Percentiles rank a stretch among this genome's conserved stretches.
Evolutionary conservation across 2,888 invertebrate genomes (phyloP).

Genomic region (Piscicola geometra): DNA sequence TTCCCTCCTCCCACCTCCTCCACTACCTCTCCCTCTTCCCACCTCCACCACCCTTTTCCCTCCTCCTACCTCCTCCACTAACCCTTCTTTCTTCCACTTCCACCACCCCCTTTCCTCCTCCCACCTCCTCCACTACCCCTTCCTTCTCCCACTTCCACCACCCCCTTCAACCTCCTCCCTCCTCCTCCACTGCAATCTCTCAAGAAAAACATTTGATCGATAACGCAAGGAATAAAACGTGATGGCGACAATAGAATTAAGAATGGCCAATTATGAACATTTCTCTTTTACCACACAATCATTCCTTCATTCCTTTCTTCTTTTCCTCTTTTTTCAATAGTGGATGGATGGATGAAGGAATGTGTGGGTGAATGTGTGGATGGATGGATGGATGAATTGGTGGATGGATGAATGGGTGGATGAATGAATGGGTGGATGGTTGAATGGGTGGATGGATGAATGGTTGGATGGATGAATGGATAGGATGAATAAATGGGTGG

Average conservation of each 20-base stretch:
- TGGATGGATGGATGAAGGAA: neutral
- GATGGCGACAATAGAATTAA: slow-evolving; percentile 8
- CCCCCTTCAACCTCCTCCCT: neutral
- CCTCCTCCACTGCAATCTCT: neutral
- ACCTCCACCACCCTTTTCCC: neutral
- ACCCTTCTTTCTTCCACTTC: neutral
- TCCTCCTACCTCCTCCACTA: neutral
- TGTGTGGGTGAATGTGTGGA: neutral
- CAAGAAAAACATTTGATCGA: no score
- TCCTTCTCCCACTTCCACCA: neutral
- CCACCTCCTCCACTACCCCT: neutral
- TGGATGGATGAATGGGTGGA: slow-evolving; percentile 1
- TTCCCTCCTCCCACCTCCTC: neutral
- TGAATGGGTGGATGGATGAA: neutral
- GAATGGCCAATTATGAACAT: neutral
- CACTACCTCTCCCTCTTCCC: neutral
- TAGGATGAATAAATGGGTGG: neutral
- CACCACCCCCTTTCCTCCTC: neutral
- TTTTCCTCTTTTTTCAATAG: neutral
- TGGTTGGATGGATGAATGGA: neutral
- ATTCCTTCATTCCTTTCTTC: neutral
- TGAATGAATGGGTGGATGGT: neutral
- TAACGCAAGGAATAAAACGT: neutral
- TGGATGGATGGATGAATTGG: neutral
- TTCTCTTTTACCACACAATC: neutral